Base-by-base conservation (phyloP, 2,113 vertebrate species). In the Trinectes maculatus region DNA sequence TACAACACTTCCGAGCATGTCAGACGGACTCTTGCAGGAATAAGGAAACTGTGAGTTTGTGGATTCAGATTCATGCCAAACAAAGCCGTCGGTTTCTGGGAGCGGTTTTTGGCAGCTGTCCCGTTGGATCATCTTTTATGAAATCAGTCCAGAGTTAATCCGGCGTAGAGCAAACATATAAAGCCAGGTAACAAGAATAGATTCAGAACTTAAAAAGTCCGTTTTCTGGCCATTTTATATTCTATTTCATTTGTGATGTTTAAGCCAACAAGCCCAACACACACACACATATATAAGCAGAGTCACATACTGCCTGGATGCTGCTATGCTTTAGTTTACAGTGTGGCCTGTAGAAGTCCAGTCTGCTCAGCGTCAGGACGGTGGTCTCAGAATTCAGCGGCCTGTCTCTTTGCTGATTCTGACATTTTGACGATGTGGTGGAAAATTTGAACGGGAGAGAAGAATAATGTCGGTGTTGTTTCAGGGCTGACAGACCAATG, bases 391-490 rank as follows among this genome's bases (percentile, higher is more conserved):
- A 70, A 60, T 53, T 29, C 21, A 2, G 4, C 13, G 2, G 4
- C 47, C 43, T 71, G 39, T 11, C 57, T 44, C 71, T 68, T 60
- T 57, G 40, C 26, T 46, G 40, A 82, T 74, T 74, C 43, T 53
- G 56, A 76, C 15, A 16, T 49, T 34, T 79, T 73, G n/a, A n/a
- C 9, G 4, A 46, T 47, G 37, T 37, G 26, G 59, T n/a, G 3
- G 37, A 59, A 53, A 22, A 72, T 58, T 63, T 70, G n/a, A 80
- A 71, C 68, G 56, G 66, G 71, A 70, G 18, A 51, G 15, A 79
- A 72, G 63, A 67, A 82, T 51, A 70, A 79, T 74, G 76, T 68
- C 67, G 71, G 65, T 82, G 80, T 82, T 78, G 56, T 80, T 76
- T 57, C 26, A 31, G 47, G 25, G 22, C 79, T 74, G 76, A 70